These are phyloP conservation scores for Entomyzon cyanotis DNA, from an alignment of 2,113 vertebrate genomes.

Conservation along the genomic window DNA sequence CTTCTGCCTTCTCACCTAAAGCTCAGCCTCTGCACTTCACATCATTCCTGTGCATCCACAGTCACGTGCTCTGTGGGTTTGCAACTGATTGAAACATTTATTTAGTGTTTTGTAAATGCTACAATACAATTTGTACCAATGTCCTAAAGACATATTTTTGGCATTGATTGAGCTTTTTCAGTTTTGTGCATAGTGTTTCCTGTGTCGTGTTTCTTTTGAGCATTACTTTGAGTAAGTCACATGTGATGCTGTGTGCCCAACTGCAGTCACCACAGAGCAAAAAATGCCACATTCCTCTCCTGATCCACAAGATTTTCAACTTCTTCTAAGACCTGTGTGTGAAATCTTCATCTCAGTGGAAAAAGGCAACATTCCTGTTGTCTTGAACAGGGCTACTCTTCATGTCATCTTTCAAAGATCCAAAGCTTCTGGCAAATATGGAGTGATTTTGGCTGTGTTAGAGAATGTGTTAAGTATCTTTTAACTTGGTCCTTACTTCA, in stretches of 20 bases:
- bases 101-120: neutral
- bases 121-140: neutral
- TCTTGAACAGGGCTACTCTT: neutral
- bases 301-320: neutral
- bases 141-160: neutral
- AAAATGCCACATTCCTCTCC: neutral
- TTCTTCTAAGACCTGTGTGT: rapidly evolving
- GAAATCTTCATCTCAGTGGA: neutral
- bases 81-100: neutral
- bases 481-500: neutral
- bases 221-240: rapidly evolving
- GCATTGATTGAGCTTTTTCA: neutral
- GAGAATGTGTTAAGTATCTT: neutral
- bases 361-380: neutral
- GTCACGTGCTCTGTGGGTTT: rapidly evolving
- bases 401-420: neutral
- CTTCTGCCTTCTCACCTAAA: neutral
- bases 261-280: neutral
- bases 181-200: rapidly evolving
- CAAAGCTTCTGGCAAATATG: neutral
- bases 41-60: rapidly evolving
- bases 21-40: neutral
- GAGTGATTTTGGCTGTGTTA: neutral
- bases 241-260: rapidly evolving
- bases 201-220: neutral